Percentiles rank a stretch among this genome's conserved stretches.
phyloP scores from a whole-genome alignment of 2,797 vertebrate species.

The Halcyon chelicuti region DNA sequence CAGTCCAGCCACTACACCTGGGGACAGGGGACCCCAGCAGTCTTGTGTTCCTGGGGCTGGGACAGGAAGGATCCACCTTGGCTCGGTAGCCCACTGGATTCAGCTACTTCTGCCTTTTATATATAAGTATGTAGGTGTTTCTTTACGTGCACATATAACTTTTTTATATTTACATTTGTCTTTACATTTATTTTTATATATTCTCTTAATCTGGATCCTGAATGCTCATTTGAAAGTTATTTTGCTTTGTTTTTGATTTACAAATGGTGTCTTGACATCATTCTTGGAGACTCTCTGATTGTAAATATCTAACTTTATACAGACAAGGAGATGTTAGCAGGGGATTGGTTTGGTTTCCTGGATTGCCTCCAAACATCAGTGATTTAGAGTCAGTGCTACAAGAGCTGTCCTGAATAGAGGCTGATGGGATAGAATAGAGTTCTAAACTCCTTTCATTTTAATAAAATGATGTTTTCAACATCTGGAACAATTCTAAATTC shows the following conservation, averaged over 20 bases:
- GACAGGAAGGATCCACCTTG: background rate
- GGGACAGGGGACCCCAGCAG: background rate
- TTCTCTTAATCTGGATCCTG: background rate
- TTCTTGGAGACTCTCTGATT: background rate
- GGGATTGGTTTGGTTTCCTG: background rate
- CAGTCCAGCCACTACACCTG: background rate
- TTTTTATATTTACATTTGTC: background rate
- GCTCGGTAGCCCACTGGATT: background rate
- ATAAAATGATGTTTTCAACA: conserved; percentile 35
- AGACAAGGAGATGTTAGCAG: background rate
- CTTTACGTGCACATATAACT: background rate
- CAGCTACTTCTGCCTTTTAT: background rate
- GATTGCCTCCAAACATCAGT: background rate
- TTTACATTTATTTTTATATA: background rate
- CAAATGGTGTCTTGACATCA: background rate
- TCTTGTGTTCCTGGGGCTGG: background rate
- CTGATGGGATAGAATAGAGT: background rate
- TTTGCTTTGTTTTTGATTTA: background rate
- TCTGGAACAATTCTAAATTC: conserved; percentile 61
- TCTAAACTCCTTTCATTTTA: conserved; percentile 24
- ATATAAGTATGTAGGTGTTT: background rate
- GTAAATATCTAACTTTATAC: background rate
- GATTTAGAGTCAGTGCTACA: conserved; percentile 33
- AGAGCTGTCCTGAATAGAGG: background rate
- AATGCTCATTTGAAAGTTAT: background rate